Conservation (phyloP, 1,140 invertebrate species). For the Acromyrmex heyeri region DNA sequence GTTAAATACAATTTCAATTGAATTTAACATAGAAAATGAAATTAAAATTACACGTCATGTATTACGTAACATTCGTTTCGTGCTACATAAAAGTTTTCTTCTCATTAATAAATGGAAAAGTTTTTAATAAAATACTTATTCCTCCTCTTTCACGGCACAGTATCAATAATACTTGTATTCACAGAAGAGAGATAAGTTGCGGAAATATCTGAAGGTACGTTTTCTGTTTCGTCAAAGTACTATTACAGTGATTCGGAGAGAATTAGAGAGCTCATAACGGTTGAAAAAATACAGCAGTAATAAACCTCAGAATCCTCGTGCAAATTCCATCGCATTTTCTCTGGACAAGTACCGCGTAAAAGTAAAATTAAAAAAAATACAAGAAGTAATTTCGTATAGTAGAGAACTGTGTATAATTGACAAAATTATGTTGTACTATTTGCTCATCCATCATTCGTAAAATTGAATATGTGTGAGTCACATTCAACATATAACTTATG, state of each 20-base stretch:
- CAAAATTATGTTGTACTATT: neutral
- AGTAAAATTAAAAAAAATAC: neutral
- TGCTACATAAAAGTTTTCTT: neutral
- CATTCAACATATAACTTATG: constrained; percentile 13
- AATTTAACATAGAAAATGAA: neutral
- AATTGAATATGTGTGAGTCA: neutral
- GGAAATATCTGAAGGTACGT: neutral
- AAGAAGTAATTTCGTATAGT: neutral
- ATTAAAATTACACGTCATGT: neutral
- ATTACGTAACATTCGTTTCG: neutral
- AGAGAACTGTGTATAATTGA: neutral
- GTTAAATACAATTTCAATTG: neutral
- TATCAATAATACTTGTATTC: neutral
- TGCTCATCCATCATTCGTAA: constrained; percentile 24
- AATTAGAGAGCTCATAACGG: constrained; percentile 34
- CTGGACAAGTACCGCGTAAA: neutral
- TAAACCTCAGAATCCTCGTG: neutral
- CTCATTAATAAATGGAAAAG: neutral
- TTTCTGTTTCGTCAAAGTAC: constrained; percentile 10
- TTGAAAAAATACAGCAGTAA: constrained; percentile 25
- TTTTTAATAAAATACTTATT: neutral
- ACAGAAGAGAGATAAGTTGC: neutral
- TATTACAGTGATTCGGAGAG: neutral
- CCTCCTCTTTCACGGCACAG: neutral
- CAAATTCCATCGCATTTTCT: constrained; percentile 10